Percentiles rank a stretch among this genome's conserved stretches.
Conservation (phyloP, 2,888 invertebrate genomes). For the Mactromeris polynyma region DNA sequence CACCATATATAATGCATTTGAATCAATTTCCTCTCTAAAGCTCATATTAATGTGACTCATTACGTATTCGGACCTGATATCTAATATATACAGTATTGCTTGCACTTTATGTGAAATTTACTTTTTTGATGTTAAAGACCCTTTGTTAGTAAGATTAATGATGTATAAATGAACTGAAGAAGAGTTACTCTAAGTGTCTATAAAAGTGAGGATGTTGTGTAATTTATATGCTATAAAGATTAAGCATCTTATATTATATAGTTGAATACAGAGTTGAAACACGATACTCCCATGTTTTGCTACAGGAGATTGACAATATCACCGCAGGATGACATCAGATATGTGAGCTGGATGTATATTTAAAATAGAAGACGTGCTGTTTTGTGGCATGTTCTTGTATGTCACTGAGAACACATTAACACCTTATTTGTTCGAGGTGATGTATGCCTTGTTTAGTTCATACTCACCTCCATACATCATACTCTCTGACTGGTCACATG, state of each 20-base stretch:
- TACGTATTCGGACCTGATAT: background rate
- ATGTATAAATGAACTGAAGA: background rate
- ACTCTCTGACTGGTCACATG: background rate
- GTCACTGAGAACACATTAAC: conserved; percentile 3
- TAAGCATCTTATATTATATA: background rate
- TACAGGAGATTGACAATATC: background rate
- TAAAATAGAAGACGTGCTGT: background rate
- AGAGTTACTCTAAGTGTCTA: background rate
- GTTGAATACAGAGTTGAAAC: background rate
- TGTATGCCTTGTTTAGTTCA: background rate
- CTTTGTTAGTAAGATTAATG: background rate
- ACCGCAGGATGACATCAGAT: background rate
- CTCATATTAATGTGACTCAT: background rate
- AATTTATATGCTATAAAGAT: conserved; percentile 8
- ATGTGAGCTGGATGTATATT: background rate
- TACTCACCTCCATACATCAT: background rate
- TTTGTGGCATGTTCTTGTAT: background rate
- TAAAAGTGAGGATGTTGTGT: background rate
- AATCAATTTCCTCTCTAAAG: background rate
- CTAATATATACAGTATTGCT: background rate
- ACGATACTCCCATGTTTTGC: background rate
- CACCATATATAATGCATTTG: background rate
- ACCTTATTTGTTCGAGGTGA: background rate
- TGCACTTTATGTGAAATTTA: background rate
- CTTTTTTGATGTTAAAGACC: background rate